Conservation (phyloP, 2,797 vertebrate genomes). For the Mormyrus proboscirostris region DNA sequence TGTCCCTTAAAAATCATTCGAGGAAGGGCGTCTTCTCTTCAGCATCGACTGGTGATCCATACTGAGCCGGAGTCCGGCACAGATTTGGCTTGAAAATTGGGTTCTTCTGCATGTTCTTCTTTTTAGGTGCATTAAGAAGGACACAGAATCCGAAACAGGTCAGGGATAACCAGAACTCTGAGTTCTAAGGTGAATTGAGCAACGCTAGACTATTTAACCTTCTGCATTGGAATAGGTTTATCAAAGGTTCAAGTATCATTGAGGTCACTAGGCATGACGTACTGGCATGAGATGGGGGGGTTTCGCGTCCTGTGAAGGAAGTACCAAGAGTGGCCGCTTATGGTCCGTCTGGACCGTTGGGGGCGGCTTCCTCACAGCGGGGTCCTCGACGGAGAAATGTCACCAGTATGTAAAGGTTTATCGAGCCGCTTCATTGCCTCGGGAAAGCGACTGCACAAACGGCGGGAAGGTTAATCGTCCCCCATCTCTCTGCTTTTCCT, state of each 20-base stretch:
- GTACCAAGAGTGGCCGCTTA: neutral
- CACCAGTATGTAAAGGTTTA: neutral
- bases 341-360: neutral
- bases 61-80: neutral
- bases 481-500: conserved; percentile 32
- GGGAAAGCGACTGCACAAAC: conserved; percentile 16
- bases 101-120: neutral
- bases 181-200: neutral
- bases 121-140: neutral
- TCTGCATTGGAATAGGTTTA: neutral
- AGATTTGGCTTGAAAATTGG: conserved; percentile 7
- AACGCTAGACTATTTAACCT: neutral
- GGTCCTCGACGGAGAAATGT: neutral
- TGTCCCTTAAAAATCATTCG: conserved; percentile 22
- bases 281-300: neutral
- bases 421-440: conserved; percentile 31
- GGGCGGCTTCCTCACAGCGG: neutral
- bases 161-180: neutral
- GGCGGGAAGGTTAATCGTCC: conserved; percentile 38
- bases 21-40: conserved; percentile 19
- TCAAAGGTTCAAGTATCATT: neutral
- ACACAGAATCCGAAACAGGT: neutral
- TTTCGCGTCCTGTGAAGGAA: neutral
- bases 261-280: neutral
- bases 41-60: conserved; percentile 19